Percentiles rank a stretch among this genome's conserved stretches.
Evolutionary conservation across 2,113 vertebrate species (phyloP).

Genomic region (Xerus inauris): DNA sequence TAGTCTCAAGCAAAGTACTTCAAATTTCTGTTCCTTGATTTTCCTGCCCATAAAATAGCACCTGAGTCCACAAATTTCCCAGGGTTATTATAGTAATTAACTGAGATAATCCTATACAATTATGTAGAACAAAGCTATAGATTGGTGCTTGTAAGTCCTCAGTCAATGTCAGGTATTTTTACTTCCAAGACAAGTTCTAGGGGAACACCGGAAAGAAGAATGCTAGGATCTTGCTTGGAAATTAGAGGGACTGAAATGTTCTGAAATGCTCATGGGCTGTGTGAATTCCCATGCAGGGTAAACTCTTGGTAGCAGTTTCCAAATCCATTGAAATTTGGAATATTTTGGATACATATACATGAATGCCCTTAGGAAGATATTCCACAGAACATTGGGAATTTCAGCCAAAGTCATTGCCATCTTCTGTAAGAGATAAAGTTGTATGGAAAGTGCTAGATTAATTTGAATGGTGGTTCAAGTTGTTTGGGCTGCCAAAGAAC

Average conservation of each 20-base stretch:
- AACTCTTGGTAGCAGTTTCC: neutral
- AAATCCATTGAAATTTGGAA: neutral
- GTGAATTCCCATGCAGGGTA: neutral
- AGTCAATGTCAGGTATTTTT: neutral
- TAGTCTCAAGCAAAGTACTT: neutral
- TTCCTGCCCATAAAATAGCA: neutral
- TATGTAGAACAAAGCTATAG: neutral
- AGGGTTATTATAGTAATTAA: neutral
- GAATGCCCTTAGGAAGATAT: neutral
- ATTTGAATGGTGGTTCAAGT: neutral
- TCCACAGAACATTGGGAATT: neutral
- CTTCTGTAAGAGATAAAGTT: neutral
- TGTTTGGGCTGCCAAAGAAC: neutral
- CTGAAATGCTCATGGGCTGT: neutral
- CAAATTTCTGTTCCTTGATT: neutral
- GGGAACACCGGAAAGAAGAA: neutral
- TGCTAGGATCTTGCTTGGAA: neutral
- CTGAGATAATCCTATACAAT: neutral
- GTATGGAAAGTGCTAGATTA: neutral
- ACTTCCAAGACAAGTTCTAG: neutral
- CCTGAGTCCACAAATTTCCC: neutral
- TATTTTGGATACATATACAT: neutral
- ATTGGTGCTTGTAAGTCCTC: neutral
- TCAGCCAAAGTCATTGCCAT: neutral
- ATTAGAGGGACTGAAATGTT: neutral